Evolutionary conservation across 2,797 vertebrate genomes (phyloP).

Genomic region (Paedocypris micromegethes): DNA sequence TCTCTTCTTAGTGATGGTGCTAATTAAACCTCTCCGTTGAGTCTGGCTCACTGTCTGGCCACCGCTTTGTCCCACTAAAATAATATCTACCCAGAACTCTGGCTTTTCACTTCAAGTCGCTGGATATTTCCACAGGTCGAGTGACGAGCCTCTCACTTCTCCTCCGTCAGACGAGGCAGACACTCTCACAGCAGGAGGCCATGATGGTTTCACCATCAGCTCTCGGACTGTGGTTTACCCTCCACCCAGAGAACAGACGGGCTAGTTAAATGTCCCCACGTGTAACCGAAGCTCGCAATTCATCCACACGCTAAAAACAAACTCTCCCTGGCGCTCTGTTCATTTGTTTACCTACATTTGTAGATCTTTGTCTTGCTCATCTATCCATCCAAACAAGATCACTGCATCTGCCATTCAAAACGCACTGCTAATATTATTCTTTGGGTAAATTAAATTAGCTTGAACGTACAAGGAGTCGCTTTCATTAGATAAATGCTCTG

Average conservation of each 20-base stretch:
- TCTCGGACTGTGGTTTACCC: constrained; percentile 15
- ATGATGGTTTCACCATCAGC: constrained; percentile 19
- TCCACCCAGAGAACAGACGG: constrained; percentile 17
- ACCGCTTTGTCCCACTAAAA: too few relatives aligned
- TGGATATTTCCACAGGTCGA: constrained; percentile 6
- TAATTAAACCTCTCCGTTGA: constrained; percentile 64
- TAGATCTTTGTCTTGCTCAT: not conserved
- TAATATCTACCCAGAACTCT: not conserved
- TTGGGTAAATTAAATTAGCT: constrained; percentile 59
- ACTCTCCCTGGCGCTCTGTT: not conserved
- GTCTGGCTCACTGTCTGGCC: constrained; percentile 52
- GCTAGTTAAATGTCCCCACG: constrained; percentile 17
- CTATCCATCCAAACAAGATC: not conserved
- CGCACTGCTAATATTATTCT: constrained; percentile 57
- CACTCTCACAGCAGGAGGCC: constrained; percentile 42
- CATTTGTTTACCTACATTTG: not conserved
- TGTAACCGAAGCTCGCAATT: not conserved
- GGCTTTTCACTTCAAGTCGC: not conserved
- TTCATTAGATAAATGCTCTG: constrained; percentile 56
- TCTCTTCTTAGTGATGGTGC: constrained; percentile 54
- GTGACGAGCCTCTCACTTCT: constrained; percentile 51
- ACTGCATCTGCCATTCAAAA: constrained; percentile 39
- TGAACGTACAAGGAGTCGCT: constrained; percentile 58
- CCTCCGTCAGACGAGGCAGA: constrained; percentile 55
- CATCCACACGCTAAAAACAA: constrained; percentile 11